Evolutionary conservation across 2,888 invertebrate genomes (phyloP), one percentile per base, ranked within the genome.

Genomic region (Arrhopalites spinosus): DNA sequence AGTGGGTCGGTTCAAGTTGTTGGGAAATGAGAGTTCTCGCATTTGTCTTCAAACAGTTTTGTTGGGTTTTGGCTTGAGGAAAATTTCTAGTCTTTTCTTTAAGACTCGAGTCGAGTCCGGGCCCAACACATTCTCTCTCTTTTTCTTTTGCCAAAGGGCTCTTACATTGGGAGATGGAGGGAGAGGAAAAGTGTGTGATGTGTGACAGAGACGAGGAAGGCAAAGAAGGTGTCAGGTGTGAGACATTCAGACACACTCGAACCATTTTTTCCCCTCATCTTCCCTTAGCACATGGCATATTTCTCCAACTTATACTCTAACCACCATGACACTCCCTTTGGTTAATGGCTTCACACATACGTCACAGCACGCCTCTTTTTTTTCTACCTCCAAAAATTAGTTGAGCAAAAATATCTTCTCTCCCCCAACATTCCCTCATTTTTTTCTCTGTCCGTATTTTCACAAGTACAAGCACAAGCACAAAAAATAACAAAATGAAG

Each of bases 201-300:
- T 70, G 63, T 70, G 75, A 68, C 63, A 64, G 59, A 56, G 53
- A 63, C 25, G 47, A 23, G 43, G 45, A 29, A 30, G 36, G 47
- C n/a, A 43, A 53, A 76, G 75, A 76, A 79, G 79, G 79, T 79
- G 79, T 79, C 79, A 79, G 79, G 79, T 79, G 79, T 76, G 76
- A 77, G 77, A 78, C 78, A 77, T 78, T 70, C 73, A 74, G 73
- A 59, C 73, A 75, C 78, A 75, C 78, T 75, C 75, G 59, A 74
- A 75, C 76, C 75, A 78, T 75, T 73, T 67, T 74, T 79, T 47
- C 72, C 64, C 76, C 74, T 79, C 73, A 69, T 77, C 45, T 68
- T 69, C 25, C 30, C 69, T 45, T 43, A 74, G 43, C 64, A 66
- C 47, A 73, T 59, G 69, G 50, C 56, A 69, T 56, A 69, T 56